Evolutionary conservation across 1,140 invertebrate genomes (phyloP).

Genomic region (Megathymus violae): DNA sequence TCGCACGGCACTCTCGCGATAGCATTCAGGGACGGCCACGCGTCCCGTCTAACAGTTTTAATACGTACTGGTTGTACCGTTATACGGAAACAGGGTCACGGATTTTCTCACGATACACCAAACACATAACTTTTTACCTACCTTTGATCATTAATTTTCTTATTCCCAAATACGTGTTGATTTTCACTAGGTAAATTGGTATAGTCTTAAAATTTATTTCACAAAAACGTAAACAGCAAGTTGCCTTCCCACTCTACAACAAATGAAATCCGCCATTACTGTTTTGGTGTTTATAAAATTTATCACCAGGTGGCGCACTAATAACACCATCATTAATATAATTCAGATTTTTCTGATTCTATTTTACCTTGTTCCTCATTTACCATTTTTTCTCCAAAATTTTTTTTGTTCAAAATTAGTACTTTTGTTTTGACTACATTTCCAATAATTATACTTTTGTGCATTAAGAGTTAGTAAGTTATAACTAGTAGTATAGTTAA

Average conservation of each 20-base stretch:
- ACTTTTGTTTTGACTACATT: no score
- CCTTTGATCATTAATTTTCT: slow-evolving; percentile 41
- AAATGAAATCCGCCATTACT: slow-evolving; percentile 81
- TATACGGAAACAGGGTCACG: slow-evolving; percentile 76
- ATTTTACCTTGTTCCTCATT: no score
- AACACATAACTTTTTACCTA: slow-evolving; percentile 49
- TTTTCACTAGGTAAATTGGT: slow-evolving; percentile 13
- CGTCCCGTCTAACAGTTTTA: slow-evolving; percentile 74
- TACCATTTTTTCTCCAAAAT: no score
- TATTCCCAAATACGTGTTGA: background rate
- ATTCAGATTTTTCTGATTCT: no score
- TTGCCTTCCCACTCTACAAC: slow-evolving; percentile 64
- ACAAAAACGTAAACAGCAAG: slow-evolving; percentile 60
- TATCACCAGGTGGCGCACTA: slow-evolving; percentile 69
- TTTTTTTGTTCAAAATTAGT: no score
- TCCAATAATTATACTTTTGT: no score
- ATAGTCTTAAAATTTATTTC: slow-evolving; percentile 37
- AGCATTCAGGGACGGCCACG: slow-evolving; percentile 73
- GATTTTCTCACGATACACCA: slow-evolving; percentile 70
- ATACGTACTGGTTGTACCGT: slow-evolving; percentile 70
- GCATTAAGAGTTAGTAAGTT: no score
- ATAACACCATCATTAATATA: slow-evolving; percentile 35
- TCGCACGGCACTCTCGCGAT: slow-evolving; percentile 66
- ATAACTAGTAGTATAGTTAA: no score
- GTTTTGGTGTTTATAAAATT: slow-evolving; percentile 60